These are phyloP conservation scores for Spodoptera litura DNA, from an alignment of 1,140 invertebrate genomes.

Conservation along the genomic window DNA sequence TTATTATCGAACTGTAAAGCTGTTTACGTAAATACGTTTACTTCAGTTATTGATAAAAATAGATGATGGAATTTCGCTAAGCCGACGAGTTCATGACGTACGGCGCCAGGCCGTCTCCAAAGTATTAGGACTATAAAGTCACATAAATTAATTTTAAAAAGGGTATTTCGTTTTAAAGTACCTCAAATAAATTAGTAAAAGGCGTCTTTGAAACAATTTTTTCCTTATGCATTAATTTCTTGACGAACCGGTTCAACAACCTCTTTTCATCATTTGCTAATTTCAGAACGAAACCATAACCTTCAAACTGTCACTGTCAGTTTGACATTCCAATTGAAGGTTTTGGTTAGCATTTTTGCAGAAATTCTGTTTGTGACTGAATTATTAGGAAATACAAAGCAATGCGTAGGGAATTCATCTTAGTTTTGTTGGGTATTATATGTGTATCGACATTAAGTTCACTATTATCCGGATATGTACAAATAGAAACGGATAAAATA, in stretches of 20 bases:
- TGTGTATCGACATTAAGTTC: constrained; percentile 68
- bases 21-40: neutral
- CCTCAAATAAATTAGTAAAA: too few relatives aligned
- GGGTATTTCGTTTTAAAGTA: neutral
- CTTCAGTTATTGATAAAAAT: constrained; percentile 4
- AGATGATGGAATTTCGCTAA: neutral
- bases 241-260: neutral
- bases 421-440: constrained; percentile 72
- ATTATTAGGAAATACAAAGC: constrained; percentile 32
- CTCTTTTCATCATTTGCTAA: neutral
- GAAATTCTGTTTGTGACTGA: neutral
- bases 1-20: neutral
- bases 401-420: constrained; percentile 72
- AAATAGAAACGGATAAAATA: constrained; percentile 64
- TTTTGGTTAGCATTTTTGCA: neutral
- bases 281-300: neutral
- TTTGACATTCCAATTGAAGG: neutral
- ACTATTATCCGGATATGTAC: constrained; percentile 61
- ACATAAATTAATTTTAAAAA: too few relatives aligned
- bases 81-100: neutral
- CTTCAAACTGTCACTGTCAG: constrained; percentile 1
- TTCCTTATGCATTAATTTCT: neutral
- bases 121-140: too few relatives aligned
- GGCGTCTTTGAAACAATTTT: neutral
- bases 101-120: constrained; percentile 15